Conservation (phyloP, 2,797 vertebrate genomes). For the Synaphobranchus kaupii region DNA sequence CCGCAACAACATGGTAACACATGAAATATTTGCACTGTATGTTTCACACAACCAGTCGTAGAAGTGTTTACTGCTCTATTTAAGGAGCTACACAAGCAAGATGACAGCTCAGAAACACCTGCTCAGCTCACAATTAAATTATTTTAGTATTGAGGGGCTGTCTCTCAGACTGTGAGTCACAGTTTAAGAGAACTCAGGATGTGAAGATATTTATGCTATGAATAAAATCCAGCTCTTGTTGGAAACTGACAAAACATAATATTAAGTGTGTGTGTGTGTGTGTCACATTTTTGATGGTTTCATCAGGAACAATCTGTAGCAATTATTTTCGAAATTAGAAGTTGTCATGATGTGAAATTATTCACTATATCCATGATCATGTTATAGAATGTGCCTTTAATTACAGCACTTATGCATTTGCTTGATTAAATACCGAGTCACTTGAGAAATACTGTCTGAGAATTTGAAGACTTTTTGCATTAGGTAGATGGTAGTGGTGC, state of each 20-base stretch:
- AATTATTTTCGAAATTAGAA: neutral
- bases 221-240: neutral
- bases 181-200: neutral
- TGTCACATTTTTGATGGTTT: neutral
- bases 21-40: neutral
- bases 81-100: neutral
- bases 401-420: neutral
- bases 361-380: neutral
- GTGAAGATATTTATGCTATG: neutral
- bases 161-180: neutral
- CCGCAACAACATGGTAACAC: slow-evolving; percentile 8
- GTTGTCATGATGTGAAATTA: neutral
- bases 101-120: neutral
- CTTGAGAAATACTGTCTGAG: neutral
- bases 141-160: neutral
- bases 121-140: neutral
- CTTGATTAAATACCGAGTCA: neutral
- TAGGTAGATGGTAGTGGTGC: neutral
- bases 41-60: neutral
- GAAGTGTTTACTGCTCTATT: neutral
- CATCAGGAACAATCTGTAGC: neutral
- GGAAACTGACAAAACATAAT: neutral
- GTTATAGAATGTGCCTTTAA: neutral
- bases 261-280: neutral
- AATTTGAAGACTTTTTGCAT: neutral